Conservation (phyloP, 2,797 vertebrate species). For the Chelon auratus region DNA sequence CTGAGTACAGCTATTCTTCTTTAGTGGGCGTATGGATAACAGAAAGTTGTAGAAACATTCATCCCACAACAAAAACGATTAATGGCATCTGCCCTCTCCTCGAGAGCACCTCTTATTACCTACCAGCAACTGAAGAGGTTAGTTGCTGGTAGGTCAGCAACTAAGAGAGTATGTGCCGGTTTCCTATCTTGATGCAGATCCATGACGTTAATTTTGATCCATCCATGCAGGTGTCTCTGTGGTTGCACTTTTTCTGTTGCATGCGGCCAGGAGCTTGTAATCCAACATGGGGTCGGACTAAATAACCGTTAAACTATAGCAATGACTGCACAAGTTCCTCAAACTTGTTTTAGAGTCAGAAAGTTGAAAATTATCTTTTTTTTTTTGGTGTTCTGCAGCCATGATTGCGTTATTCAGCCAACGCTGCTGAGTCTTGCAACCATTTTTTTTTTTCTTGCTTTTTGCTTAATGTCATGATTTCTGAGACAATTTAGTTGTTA, state of each 20-base stretch:
- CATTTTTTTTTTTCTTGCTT: neutral
- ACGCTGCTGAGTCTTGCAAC: neutral
- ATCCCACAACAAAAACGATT: too few species aligned
- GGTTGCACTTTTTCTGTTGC: conserved; percentile 12
- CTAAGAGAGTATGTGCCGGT: neutral
- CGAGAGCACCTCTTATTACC: neutral
- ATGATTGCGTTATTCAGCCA: neutral
- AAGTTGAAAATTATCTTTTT: neutral
- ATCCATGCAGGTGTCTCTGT: neutral
- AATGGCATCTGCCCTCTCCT: neutral
- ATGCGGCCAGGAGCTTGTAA: too few species aligned
- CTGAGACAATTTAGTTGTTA: neutral
- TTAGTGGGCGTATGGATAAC: too few species aligned
- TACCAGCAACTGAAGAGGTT: too few species aligned
- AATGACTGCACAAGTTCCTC: too few species aligned
- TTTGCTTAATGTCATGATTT: neutral
- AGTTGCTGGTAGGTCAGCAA: too few species aligned
- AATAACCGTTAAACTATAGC: too few species aligned
- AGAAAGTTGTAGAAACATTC: too few species aligned
- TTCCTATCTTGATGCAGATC: conserved; percentile 28
- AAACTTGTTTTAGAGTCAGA: too few species aligned
- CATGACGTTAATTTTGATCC: neutral
- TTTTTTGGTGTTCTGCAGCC: neutral
- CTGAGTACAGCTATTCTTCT: too few species aligned
- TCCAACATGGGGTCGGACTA: too few species aligned